A percentile compares a stretch with the other conserved stretches of the same genome.
These are phyloP conservation scores for Diachasma alloeum DNA, from an alignment of 1,140 invertebrate genomes.

Conservation along the genomic window DNA sequence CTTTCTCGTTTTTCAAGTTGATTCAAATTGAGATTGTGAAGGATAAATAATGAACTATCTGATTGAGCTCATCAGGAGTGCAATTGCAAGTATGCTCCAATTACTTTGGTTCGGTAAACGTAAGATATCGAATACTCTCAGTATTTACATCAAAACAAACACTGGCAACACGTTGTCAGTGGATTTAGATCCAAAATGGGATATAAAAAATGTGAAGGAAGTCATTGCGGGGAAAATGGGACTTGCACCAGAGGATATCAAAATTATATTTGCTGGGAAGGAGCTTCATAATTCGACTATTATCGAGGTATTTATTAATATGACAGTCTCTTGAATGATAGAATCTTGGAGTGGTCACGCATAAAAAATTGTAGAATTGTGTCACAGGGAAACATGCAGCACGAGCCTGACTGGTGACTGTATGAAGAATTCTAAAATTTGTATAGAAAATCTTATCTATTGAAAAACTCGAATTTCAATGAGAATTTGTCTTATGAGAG, in stretches of 20 bases:
- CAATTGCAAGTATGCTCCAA: constrained; percentile 71
- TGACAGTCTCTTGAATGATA: neutral
- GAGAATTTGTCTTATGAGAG: no score
- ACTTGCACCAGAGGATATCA: constrained; percentile 75
- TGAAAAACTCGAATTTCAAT: no score
- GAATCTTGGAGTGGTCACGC: no score
- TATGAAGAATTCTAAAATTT: no score
- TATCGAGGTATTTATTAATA: constrained; percentile 68
- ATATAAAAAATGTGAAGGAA: constrained; percentile 79
- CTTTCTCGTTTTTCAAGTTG: no score
- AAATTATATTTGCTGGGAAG: constrained; percentile 88
- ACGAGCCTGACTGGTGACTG: no score
- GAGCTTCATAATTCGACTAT: constrained; percentile 78
- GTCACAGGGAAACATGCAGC: no score
- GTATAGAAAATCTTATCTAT: no score
- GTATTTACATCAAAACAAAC: constrained; percentile 77
- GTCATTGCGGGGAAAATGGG: constrained; percentile 75
- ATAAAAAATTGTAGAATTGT: no score
- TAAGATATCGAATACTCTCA: constrained; percentile 70
- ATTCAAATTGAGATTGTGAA: neutral
- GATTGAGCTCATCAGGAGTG: constrained; percentile 65
- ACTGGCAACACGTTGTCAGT: constrained; percentile 74
- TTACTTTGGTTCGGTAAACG: constrained; percentile 71
- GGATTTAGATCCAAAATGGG: constrained; percentile 78
- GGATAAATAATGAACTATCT: constrained; percentile 68